Percentiles rank a stretch among this genome's conserved stretches.
Evolutionary conservation across 2,797 vertebrate genomes (phyloP).

Genomic region (Sebastes hopkinsi): DNA sequence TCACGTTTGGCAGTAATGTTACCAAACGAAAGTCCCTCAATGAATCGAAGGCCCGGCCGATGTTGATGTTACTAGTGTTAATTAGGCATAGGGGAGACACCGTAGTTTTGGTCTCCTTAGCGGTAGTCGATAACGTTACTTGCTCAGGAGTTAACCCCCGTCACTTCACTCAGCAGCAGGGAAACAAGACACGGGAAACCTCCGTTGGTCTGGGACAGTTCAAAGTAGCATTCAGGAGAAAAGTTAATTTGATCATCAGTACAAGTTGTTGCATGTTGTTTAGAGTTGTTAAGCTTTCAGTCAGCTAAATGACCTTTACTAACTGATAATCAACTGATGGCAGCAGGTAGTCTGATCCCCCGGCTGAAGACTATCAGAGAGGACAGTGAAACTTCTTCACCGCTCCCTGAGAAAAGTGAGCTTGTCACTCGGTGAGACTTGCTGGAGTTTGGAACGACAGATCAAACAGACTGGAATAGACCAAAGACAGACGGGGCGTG

Average conservation of each 20-base stretch:
- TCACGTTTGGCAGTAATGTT: too few relatives aligned
- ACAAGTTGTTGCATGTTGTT: not conserved
- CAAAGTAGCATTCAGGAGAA: not conserved
- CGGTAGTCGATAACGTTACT: too few relatives aligned
- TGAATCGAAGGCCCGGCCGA: too few relatives aligned
- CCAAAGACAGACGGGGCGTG: constrained; percentile 48
- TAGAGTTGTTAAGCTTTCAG: not conserved
- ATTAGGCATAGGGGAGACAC: too few relatives aligned
- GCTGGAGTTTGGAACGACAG: constrained; percentile 35
- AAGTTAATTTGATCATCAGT: not conserved
- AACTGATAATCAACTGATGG: not conserved
- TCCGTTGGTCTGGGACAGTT: not conserved
- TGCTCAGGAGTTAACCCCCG: too few relatives aligned
- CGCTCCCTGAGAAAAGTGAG: constrained; percentile 33
- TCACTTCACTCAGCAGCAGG: too few relatives aligned
- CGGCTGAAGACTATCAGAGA: constrained; percentile 44
- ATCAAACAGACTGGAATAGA: constrained; percentile 68
- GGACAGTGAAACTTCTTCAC: constrained; percentile 43
- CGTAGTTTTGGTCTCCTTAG: too few relatives aligned
- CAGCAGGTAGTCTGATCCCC: constrained; percentile 29
- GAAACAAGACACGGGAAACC: too few relatives aligned
- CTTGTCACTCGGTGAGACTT: constrained; percentile 41
- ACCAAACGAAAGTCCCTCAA: too few relatives aligned
- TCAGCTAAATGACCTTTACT: constrained; percentile 9
- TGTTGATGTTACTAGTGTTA: too few relatives aligned